Conservation (phyloP, 2,113 vertebrate genomes). For the Sceloporus tristichus region DNA sequence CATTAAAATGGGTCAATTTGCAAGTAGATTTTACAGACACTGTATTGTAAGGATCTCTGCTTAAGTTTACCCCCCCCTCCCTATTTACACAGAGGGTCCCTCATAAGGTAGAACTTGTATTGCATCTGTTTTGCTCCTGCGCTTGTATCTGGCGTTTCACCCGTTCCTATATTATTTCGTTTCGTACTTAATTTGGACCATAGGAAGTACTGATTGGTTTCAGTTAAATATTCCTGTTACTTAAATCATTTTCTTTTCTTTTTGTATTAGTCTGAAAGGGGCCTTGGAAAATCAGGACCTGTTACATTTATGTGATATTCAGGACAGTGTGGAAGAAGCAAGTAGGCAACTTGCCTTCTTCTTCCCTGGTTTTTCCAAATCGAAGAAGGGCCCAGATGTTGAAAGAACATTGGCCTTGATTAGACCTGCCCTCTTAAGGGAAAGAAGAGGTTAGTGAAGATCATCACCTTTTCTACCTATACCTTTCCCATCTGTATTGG, state of each 20-base stretch:
- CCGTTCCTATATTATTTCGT: background rate
- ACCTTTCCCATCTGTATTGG: background rate
- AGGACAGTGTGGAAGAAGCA: conserved; percentile 70
- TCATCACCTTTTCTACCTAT: conserved; percentile 11
- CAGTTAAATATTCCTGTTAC: background rate
- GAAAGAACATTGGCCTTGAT: conserved; percentile 77
- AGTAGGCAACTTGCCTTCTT: conserved; percentile 76
- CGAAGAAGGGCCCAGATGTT: background rate
- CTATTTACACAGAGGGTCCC: no score
- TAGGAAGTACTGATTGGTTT: background rate
- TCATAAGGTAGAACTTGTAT: no score
- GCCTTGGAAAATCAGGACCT: background rate
- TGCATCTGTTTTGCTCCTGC: background rate
- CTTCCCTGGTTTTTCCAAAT: conserved; percentile 62
- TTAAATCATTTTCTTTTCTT: conserved; percentile 4
- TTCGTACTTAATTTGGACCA: background rate
- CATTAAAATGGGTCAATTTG: background rate
- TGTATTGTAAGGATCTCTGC: background rate
- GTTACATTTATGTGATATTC: conserved; percentile 54
- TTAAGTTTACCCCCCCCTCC: background rate
- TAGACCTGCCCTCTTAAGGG: conserved; percentile 69
- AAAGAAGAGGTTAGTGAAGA: conserved; percentile 60
- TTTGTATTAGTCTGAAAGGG: conserved; percentile 31
- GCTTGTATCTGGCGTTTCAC: background rate
- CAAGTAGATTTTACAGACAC: background rate